Conservation (phyloP, 2,113 vertebrate genomes). For the Spilogale gracilis region DNA sequence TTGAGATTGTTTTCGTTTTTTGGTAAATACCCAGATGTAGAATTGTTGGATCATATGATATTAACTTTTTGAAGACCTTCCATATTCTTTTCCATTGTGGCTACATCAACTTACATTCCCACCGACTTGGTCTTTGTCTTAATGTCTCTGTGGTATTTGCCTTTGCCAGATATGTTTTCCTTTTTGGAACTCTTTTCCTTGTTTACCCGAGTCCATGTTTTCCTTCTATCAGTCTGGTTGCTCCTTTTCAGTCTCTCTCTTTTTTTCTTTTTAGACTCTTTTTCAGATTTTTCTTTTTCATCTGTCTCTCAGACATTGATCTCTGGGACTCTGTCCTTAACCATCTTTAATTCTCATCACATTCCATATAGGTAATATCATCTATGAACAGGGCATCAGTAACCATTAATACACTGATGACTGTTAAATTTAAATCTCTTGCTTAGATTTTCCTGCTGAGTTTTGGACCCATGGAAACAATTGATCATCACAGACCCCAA, state of each 20-base stretch:
- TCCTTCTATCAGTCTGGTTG: not conserved
- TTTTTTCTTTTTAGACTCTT: not conserved
- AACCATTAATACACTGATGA: not conserved
- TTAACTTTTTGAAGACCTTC: not conserved
- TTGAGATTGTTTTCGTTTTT: not conserved
- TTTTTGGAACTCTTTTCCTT: not conserved
- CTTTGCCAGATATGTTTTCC: not conserved
- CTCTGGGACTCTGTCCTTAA: not conserved
- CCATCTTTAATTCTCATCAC: not conserved
- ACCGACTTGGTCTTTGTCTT: not conserved
- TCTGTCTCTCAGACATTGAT: not conserved
- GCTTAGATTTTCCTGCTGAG: not conserved
- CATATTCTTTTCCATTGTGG: not conserved
- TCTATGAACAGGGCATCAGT: not conserved
- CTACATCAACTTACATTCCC: not conserved
- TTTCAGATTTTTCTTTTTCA: not conserved
- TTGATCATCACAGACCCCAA: not conserved
- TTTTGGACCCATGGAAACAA: not conserved
- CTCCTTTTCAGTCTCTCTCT: not conserved
- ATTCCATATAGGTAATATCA: not conserved
- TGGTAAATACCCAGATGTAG: not conserved
- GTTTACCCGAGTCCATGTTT: not conserved
- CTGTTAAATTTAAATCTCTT: not conserved
- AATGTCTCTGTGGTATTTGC: not conserved
- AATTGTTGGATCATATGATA: not conserved